Conservation (phyloP, 2,113 vertebrate genomes). For the Peromyscus polionotus region DNA sequence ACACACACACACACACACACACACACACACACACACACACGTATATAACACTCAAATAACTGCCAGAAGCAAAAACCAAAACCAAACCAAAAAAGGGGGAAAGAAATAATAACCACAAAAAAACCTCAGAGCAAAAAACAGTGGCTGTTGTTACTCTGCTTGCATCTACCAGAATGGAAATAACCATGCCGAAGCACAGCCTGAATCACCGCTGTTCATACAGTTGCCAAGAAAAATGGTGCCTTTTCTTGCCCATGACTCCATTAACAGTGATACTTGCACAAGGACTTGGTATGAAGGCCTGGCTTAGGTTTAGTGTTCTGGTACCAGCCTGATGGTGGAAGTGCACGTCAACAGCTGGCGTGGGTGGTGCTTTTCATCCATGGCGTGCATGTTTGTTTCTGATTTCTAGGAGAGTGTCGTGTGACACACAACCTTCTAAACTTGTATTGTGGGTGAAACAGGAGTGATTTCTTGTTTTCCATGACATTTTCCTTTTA, state of each 20-base stretch:
- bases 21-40: no score
- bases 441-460: neutral
- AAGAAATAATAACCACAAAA: no score
- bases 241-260: neutral
- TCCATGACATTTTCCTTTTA: neutral
- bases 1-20: no score
- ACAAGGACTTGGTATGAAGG: neutral
- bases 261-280: neutral
- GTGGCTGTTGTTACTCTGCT: neutral
- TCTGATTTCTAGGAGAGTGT: constrained; percentile 1
- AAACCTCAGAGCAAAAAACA: no score
- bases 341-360: neutral
- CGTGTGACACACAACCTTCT: neutral
- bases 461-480: constrained; percentile 37
- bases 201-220: neutral
- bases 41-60: no score
- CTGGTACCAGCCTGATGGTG: neutral
- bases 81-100: neutral
- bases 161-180: neutral
- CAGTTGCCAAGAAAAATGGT: neutral
- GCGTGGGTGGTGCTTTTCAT: neutral
- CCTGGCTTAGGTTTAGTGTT: neutral
- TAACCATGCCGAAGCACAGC: no score
- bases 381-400: neutral
- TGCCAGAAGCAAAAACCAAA: neutral